These are phyloP conservation scores for Pyrrhia umbra DNA, from an alignment of 2,888 invertebrate species.

Conservation along the genomic window DNA sequence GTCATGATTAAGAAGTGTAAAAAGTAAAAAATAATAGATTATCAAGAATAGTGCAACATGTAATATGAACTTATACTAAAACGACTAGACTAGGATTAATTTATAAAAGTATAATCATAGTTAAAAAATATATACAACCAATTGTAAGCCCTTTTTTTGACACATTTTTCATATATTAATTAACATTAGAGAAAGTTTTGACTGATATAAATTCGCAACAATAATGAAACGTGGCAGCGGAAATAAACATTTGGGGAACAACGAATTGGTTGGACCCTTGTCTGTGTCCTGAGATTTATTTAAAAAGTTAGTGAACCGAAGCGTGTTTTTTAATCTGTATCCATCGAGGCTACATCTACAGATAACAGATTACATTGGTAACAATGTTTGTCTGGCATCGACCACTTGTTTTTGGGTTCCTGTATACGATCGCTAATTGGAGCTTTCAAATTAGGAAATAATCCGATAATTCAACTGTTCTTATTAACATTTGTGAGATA, in stretches of 20 bases:
- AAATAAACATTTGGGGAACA: constrained; percentile 70
- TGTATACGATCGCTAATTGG: background rate
- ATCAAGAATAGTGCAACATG: too few species aligned
- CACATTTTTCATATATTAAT: background rate
- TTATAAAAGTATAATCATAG: too few species aligned
- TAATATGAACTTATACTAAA: too few species aligned
- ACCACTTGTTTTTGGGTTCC: constrained; percentile 10
- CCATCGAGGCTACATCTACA: constrained; percentile 28
- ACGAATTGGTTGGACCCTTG: constrained; percentile 78
- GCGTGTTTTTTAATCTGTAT: constrained; percentile 60
- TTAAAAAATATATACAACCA: too few species aligned
- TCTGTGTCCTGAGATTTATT: constrained; percentile 80
- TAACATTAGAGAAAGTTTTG: constrained; percentile 57
- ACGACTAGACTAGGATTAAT: too few species aligned
- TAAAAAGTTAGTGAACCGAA: constrained; percentile 77
- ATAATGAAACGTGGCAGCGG: constrained; percentile 66
- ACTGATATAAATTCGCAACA: constrained; percentile 64
- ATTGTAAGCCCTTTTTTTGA: background rate
- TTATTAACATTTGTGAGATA: too few species aligned
- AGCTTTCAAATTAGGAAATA: background rate
- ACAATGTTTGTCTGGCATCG: constrained; percentile 13
- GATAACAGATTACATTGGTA: constrained; percentile 48
- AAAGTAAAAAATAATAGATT: too few species aligned
- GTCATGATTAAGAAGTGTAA: too few species aligned
- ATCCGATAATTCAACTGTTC: too few species aligned